phyloP scores from a whole-genome alignment of 2,797 vertebrate species.

The Vultur gryphus region DNA sequence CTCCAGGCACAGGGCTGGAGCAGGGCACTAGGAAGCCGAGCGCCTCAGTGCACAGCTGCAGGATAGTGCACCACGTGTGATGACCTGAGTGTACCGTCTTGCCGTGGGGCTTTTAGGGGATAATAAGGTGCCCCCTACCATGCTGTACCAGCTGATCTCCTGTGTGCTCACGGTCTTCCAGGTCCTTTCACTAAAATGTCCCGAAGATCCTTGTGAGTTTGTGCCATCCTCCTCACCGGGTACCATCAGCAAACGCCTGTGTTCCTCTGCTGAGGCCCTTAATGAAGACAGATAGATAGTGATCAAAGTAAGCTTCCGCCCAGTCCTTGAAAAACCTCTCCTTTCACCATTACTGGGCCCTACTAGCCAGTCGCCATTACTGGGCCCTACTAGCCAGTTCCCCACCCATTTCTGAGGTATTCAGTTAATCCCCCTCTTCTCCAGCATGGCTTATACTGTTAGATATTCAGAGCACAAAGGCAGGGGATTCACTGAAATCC shows the following conservation, averaged over 20 bases:
- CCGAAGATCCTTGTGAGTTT: not conserved
- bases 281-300: not conserved
- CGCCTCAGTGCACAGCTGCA: accelerated
- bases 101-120: not conserved
- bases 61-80: accelerated
- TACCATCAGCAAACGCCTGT: accelerated
- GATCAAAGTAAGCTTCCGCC: not conserved
- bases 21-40: not conserved
- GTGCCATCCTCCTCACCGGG: not conserved
- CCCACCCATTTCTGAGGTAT: not conserved
- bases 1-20: not conserved
- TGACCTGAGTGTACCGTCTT: not conserved
- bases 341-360: not conserved
- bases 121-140: not conserved
- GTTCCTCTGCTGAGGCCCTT: not conserved
- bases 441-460: not conserved
- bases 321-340: not conserved
- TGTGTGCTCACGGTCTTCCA: not conserved
- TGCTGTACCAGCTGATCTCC: not conserved
- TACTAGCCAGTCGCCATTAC: not conserved
- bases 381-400: not conserved
- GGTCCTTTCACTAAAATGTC: not conserved
- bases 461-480: not conserved
- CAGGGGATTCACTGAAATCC: not conserved
- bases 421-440: not conserved